Conservation (phyloP, 2,797 vertebrate species). For the Amphiprion clarkii region DNA sequence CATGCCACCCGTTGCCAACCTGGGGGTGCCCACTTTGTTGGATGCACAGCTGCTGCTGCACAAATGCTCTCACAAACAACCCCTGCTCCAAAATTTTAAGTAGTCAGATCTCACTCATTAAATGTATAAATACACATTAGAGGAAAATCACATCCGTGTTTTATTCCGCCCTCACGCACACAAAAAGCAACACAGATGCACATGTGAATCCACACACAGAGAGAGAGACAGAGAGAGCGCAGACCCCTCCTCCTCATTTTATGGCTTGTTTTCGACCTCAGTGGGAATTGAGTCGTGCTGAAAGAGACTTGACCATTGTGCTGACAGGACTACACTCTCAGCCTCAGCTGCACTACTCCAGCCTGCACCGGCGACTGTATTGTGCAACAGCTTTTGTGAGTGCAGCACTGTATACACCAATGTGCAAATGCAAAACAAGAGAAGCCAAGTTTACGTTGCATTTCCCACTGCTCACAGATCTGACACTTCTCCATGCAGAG, state of each 20-base stretch:
- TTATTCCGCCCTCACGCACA: constrained; percentile 37
- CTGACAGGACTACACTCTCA: constrained; percentile 46
- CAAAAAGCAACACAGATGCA: constrained; percentile 36
- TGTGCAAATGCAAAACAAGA: constrained; percentile 30
- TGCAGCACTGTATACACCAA: constrained; percentile 27
- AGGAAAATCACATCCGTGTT: constrained; percentile 28
- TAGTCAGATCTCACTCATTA: constrained; percentile 54
- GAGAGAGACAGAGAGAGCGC: constrained; percentile 9
- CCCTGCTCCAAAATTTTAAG: constrained; percentile 60
- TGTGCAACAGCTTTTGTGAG: constrained; percentile 60
- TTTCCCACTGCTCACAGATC: constrained; percentile 1
- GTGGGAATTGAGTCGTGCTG: constrained; percentile 60
- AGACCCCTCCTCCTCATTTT: constrained; percentile 71
- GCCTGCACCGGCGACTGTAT: constrained; percentile 36
- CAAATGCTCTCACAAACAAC: constrained; percentile 63
- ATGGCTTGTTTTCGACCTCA: constrained; percentile 78
- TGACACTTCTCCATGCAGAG: not conserved
- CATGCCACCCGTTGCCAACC: constrained; percentile 76
- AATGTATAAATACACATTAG: constrained; percentile 47
- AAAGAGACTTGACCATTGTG: constrained; percentile 80
- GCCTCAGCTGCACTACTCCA: constrained; percentile 55
- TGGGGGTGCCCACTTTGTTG: constrained; percentile 72
- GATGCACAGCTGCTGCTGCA: constrained; percentile 76
- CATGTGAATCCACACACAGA: constrained; percentile 33
- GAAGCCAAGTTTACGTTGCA: constrained; percentile 11